Conservation (phyloP, 1,140 invertebrate genomes). For the Pseudomyrmex gracilis region DNA sequence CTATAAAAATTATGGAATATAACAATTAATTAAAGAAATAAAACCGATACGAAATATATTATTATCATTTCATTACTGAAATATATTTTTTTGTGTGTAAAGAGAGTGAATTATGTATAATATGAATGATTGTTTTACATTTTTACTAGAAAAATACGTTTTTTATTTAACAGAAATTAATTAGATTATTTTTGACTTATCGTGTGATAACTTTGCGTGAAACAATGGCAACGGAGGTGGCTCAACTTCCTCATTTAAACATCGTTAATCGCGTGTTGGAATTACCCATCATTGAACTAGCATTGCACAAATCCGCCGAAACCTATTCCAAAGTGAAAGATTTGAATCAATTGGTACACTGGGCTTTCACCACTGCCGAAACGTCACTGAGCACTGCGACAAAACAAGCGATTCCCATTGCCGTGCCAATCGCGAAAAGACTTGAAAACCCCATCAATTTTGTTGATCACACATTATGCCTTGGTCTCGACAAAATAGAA, state of each 20-base stretch:
- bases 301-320: slow-evolving; percentile 85
- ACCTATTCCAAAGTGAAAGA: slow-evolving; percentile 87
- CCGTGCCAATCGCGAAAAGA: slow-evolving; percentile 86
- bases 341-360: slow-evolving; percentile 86
- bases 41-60: too few relatives aligned
- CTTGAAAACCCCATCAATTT: slow-evolving; percentile 88
- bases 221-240: slow-evolving; percentile 71
- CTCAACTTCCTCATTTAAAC: slow-evolving; percentile 85
- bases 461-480: slow-evolving; percentile 89
- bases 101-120: too few relatives aligned
- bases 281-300: slow-evolving; percentile 86
- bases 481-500: slow-evolving; percentile 89
- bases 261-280: slow-evolving; percentile 86
- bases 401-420: slow-evolving; percentile 86
- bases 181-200: neutral
- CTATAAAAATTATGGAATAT: too few relatives aligned
- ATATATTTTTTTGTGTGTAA: too few relatives aligned
- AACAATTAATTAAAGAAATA: too few relatives aligned
- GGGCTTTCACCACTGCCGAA: slow-evolving; percentile 89
- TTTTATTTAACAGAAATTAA: neutral
- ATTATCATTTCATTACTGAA: too few relatives aligned
- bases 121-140: neutral
- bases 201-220: neutral
- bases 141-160: neutral
- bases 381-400: slow-evolving; percentile 88